Conservation (phyloP, 2,888 invertebrate species). For the Physocephala rufipes region DNA sequence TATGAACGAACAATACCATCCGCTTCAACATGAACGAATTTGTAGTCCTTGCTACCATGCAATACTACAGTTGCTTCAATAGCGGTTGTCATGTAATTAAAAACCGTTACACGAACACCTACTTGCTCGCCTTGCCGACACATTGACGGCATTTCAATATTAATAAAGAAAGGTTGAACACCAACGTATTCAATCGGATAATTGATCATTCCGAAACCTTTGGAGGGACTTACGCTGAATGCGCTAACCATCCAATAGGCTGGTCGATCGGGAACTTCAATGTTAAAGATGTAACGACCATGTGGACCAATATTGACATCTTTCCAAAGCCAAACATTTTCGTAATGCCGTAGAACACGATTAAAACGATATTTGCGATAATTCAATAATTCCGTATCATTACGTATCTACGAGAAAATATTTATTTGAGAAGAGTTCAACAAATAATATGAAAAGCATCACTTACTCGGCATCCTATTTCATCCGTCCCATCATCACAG, state of each 20-base stretch:
- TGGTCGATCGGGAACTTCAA: slow-evolving; percentile 84
- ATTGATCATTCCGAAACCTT: slow-evolving; percentile 87
- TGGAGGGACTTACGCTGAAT: slow-evolving; percentile 86
- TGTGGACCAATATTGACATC: slow-evolving; percentile 93
- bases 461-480: slow-evolving; percentile 73
- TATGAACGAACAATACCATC: slow-evolving; percentile 88
- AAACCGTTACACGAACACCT: slow-evolving; percentile 89
- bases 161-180: slow-evolving; percentile 92
- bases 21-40: slow-evolving; percentile 91
- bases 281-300: slow-evolving; percentile 85
- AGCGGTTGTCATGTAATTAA: slow-evolving; percentile 89
- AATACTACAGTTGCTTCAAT: slow-evolving; percentile 90
- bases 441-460: not conserved
- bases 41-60: slow-evolving; percentile 83
- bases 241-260: slow-evolving; percentile 94
- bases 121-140: slow-evolving; percentile 93
- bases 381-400: slow-evolving; percentile 74
- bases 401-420: slow-evolving; percentile 62
- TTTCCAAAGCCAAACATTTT: slow-evolving; percentile 95
- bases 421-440: too few species aligned
- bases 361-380: slow-evolving; percentile 86
- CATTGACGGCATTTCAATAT: slow-evolving; percentile 87
- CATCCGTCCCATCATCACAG: slow-evolving; percentile 88
- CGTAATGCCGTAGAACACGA: slow-evolving; percentile 88
- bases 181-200: slow-evolving; percentile 87